Evolutionary conservation across 2,797 vertebrate species (phyloP).

Genomic region (Rhynchonycteris naso): DNA sequence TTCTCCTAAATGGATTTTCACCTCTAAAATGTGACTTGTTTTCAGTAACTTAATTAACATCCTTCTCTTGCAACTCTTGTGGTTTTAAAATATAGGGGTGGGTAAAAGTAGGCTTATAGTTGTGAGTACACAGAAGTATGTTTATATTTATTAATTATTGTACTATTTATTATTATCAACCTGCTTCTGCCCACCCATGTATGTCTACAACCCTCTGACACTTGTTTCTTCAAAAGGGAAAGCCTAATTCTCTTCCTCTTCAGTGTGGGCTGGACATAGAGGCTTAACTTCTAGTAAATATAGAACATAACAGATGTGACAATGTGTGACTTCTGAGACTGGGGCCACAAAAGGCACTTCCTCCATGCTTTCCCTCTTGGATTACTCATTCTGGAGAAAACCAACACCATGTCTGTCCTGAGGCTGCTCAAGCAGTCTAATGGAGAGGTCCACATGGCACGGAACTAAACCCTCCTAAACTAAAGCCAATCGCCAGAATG

Average conservation of each 20-base stretch:
- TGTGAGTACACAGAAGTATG: not conserved
- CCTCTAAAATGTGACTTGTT: not conserved
- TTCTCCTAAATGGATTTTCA: slow-evolving; percentile 40
- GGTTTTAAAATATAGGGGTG: not conserved
- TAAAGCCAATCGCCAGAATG: not conserved
- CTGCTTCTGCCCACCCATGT: not conserved
- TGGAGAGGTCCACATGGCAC: not conserved
- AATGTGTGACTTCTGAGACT: not conserved
- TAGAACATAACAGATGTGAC: not conserved
- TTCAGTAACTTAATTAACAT: slow-evolving; percentile 14
- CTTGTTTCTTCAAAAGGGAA: not conserved
- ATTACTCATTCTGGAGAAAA: not conserved
- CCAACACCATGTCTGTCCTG: not conserved
- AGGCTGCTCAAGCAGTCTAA: not conserved
- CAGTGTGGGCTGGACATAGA: not conserved
- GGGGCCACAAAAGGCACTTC: not conserved
- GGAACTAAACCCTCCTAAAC: not conserved
- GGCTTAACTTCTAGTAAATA: not conserved
- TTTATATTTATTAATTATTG: not conserved
- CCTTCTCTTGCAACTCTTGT: slow-evolving; percentile 18
- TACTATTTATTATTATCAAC: not conserved
- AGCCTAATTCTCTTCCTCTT: not conserved
- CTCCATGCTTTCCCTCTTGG: not conserved
- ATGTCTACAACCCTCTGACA: not conserved
- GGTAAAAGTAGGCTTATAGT: not conserved